Evolutionary conservation across 2,797 vertebrate genomes (phyloP).

Genomic region (Pseudochromis fuscus): DNA sequence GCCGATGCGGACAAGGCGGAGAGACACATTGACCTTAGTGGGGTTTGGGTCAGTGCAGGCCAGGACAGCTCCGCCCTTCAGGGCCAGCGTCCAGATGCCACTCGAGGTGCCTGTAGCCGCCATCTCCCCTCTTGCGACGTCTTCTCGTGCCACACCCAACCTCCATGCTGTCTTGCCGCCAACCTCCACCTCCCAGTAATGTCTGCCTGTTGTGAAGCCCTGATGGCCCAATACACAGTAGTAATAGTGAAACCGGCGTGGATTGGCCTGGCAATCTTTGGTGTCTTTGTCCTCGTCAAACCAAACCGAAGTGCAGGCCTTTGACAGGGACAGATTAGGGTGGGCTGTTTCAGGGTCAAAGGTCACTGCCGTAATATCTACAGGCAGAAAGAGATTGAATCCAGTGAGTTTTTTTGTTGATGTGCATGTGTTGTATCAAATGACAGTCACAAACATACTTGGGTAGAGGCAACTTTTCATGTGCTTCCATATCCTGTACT

Average conservation of each 20-base stretch:
- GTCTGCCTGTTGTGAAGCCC: slow-evolving; percentile 80
- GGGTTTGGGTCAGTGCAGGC: slow-evolving; percentile 84
- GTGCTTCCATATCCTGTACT: slow-evolving; percentile 87
- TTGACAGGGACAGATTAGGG: slow-evolving; percentile 77
- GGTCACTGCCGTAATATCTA: slow-evolving; percentile 81
- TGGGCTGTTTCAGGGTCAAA: slow-evolving; percentile 86
- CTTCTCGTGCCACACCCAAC: slow-evolving; percentile 80
- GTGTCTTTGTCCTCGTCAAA: slow-evolving; percentile 76
- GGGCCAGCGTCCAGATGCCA: slow-evolving; percentile 83
- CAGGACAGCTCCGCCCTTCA: slow-evolving; percentile 70
- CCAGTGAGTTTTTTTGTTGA: slow-evolving; percentile 9
- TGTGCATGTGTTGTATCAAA: slow-evolving; percentile 1
- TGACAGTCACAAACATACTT: slow-evolving; percentile 66
- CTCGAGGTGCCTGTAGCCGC: slow-evolving; percentile 67
- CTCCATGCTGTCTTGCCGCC: slow-evolving; percentile 83
- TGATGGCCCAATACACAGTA: slow-evolving; percentile 78
- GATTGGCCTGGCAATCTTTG: slow-evolving; percentile 50
- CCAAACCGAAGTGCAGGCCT: slow-evolving; percentile 72
- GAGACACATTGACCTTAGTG: slow-evolving; percentile 70
- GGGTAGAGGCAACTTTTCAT: slow-evolving; percentile 86
- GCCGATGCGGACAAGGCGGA: slow-evolving; percentile 75
- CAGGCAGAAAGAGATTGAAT: slow-evolving; percentile 5
- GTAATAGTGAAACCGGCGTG: slow-evolving; percentile 82
- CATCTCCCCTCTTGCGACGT: slow-evolving; percentile 82
- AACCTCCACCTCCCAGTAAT: slow-evolving; percentile 88